Percentiles rank a stretch among this genome's conserved stretches.
Conservation (phyloP, 2,113 vertebrate genomes). For the Gopherus evgoodei region DNA sequence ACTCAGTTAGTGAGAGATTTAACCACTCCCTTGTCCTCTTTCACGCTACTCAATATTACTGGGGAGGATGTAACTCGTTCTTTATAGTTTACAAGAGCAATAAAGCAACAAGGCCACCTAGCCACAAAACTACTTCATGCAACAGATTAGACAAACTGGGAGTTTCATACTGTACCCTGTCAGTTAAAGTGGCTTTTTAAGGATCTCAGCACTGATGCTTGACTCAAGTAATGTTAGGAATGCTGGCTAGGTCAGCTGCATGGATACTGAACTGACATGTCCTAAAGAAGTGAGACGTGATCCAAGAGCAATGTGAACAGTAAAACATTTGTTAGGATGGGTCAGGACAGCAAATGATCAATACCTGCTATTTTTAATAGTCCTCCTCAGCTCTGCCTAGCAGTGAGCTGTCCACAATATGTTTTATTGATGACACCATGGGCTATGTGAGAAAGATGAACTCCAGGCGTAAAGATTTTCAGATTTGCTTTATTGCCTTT, state of each 20-base stretch:
- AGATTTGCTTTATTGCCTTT: constrained; percentile 37
- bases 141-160: constrained; percentile 1
- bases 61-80: not conserved
- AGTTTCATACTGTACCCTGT: not conserved
- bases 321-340: constrained; percentile 24
- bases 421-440: not conserved
- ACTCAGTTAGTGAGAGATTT: not conserved
- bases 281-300: constrained; percentile 33
- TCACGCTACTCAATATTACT: not conserved
- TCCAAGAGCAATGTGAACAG: constrained; percentile 9
- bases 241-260: constrained; percentile 38
- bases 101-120: not conserved
- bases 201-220: constrained; percentile 31
- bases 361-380: not conserved
- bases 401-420: not conserved
- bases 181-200: constrained; percentile 63
- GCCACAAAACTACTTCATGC: constrained; percentile 26
- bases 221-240: constrained; percentile 64
- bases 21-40: not conserved
- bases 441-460: not conserved
- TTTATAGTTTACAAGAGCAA: not conserved
- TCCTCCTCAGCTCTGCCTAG: not conserved
- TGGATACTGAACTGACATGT: constrained; percentile 33
- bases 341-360: constrained; percentile 43
- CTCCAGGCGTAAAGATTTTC: constrained; percentile 34